Percentiles rank a stretch among this genome's conserved stretches.
These are phyloP conservation scores for Whitmania pigra DNA, from an alignment of 1,140 invertebrate species.

Conservation along the genomic window DNA sequence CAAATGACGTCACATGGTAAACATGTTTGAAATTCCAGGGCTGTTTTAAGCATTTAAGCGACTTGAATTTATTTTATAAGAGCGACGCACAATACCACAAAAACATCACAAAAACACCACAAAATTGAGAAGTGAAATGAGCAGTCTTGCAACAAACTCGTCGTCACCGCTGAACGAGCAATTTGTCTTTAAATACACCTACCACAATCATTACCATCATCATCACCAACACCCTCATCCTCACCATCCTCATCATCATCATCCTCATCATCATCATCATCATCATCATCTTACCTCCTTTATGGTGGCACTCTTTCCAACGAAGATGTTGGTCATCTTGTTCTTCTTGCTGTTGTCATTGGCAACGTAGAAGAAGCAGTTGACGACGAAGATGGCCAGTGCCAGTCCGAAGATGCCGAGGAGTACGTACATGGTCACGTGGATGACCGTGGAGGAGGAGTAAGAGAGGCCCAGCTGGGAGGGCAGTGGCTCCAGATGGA, in stretches of 20 bases:
- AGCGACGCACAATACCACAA: no score
- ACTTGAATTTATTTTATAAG: no score
- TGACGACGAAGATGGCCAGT: background rate
- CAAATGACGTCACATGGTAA: no score
- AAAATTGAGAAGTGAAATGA: no score
- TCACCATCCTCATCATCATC: background rate
- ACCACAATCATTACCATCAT: constrained; percentile 1
- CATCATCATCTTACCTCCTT: background rate
- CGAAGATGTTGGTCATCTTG: background rate
- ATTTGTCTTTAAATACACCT: no score
- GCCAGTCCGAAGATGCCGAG: constrained; percentile 4
- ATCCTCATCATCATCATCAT: constrained; percentile 1
- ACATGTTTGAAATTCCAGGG: no score
- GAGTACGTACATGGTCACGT: background rate
- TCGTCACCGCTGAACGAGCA: background rate
- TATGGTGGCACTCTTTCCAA: background rate
- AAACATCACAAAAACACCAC: no score
- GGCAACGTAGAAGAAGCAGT: background rate
- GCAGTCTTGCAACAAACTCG: no score
- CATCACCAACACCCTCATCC: background rate
- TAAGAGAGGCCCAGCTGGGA: background rate
- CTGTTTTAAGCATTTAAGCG: no score
- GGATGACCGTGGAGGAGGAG: background rate
- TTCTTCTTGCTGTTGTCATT: background rate
- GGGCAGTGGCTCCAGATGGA: no score